Evolutionary conservation across 2,888 invertebrate species (phyloP).

Genomic region (Leptinotarsa haldemani): DNA sequence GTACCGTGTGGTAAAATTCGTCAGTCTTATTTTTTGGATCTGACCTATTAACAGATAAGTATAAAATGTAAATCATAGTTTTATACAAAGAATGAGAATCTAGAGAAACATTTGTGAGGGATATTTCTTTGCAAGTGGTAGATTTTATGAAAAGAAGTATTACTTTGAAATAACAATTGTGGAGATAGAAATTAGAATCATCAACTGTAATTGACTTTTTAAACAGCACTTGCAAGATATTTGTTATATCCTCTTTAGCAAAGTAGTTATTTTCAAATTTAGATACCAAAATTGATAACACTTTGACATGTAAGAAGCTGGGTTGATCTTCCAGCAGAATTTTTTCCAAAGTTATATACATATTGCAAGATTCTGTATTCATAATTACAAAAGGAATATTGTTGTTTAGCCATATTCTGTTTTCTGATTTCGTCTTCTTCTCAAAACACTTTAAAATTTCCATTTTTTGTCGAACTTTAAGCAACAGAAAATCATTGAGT

Average conservation of each 20-base stretch:
- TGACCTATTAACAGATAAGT: conserved; percentile 37
- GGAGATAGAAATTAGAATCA: conserved; percentile 43
- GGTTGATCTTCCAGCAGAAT: conserved; percentile 34
- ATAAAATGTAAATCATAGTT: conserved; percentile 46
- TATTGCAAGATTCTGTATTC: conserved; percentile 32
- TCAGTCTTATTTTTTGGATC: conserved; percentile 8
- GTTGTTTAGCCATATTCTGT: conserved; percentile 51
- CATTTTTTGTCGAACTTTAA: conserved; percentile 43
- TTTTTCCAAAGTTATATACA: conserved; percentile 39
- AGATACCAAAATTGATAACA: conserved; percentile 47
- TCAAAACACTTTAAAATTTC: conserved; percentile 33
- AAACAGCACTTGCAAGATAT: conserved; percentile 42
- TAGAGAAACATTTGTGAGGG: conserved; percentile 4
- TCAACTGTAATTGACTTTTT: conserved; percentile 27
- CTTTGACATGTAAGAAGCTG: conserved; percentile 48
- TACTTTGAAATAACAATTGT: conserved; percentile 50
- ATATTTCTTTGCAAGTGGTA: neutral
- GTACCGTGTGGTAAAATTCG: conserved; percentile 33
- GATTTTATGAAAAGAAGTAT: conserved; percentile 42
- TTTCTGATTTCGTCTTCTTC: conserved; percentile 33
- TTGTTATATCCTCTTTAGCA: conserved; percentile 23
- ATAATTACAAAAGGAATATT: conserved; percentile 48
- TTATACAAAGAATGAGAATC: conserved; percentile 45
- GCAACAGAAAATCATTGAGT: conserved; percentile 49
- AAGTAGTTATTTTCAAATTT: conserved; percentile 39